Base-by-base conservation (phyloP, 2,113 vertebrate species). In the Chinchilla lanigera region DNA sequence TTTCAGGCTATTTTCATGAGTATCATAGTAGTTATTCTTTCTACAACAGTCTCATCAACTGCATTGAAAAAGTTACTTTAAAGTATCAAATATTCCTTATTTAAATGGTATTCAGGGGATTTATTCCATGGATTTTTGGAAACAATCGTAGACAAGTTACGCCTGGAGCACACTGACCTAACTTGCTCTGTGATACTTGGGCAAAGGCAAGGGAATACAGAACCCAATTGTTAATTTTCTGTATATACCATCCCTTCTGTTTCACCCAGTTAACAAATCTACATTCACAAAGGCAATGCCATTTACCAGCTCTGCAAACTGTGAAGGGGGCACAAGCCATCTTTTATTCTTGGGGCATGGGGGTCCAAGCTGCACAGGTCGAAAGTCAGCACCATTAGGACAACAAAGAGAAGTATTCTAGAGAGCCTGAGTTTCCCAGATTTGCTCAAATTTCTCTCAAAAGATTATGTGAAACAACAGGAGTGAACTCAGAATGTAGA, bases 331-430 rank as follows among this genome's bases (percentile, higher is more conserved):
- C 85, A 97, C 97, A 95, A 88, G 47, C 19, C 82, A 75, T 69
- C 96, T 97, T 93, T 97, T 94, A 87, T 97, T 89, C 73, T 86
- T 89, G 60, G 78, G 52, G 67, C 0, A 22, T 95, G 54, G 96
- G 97, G 22, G 44, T 86, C 50, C 75, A 71, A 89, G 77, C 65
- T 86, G 20, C 58, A 4, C 28, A 93, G 82, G 69, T 52, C 69
- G 56, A 93, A 94, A 91, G 80, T 75, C 17, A 78, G 33, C 60
- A 77, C 60, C 11, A 26, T 38, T 19, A 71, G 56, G 60, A 86
- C 33, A 73, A 69, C 91, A 86, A 89, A 85, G 80, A 44, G 16
- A 35, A 54, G n/a, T n/a, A 41, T 89, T 95, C 47, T 47, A 91
- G 47, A 83, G 73, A 89, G 26, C 26, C 12, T 80, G 65, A 78